Conservation (phyloP, 30 jellyfish, hydroid and myxozoan species). For the Turritopsis rubra region DNA sequence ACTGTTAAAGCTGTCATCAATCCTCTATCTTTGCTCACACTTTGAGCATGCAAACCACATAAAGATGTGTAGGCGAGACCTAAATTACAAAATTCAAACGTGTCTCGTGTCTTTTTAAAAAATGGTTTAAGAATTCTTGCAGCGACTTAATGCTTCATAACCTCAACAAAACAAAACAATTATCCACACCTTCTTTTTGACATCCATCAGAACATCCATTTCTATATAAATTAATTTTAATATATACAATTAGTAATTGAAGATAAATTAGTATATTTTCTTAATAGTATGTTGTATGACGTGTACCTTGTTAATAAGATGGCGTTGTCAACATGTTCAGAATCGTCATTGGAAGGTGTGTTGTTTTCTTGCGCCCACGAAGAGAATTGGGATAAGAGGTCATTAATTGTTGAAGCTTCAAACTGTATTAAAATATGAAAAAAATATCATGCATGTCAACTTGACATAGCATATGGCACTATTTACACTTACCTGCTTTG, state of each 20-base stretch:
- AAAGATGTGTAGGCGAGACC: constrained; percentile 62
- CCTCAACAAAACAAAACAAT: neutral
- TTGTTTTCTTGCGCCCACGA: constrained; percentile 50
- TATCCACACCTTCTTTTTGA: constrained; percentile 19
- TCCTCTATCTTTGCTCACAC: constrained; percentile 67
- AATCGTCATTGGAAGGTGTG: constrained; percentile 43
- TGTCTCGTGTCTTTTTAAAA: no score
- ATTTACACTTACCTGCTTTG: constrained; percentile 4
- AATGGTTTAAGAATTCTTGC: no score
- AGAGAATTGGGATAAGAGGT: constrained; percentile 33
- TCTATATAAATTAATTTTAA: constrained; percentile 14
- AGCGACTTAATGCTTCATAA: neutral
- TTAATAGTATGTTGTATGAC: neutral
- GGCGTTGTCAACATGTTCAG: constrained; percentile 73
- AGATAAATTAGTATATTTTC: neutral
- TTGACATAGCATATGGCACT: no score
- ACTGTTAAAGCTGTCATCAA: constrained; percentile 62
- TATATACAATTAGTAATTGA: neutral
- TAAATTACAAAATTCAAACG: neutral
- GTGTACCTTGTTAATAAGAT: constrained; percentile 61
- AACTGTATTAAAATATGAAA: constrained; percentile 35
- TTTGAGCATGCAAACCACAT: constrained; percentile 57
- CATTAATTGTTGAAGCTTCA: constrained; percentile 41
- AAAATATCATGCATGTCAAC: no score
- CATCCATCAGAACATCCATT: constrained; percentile 59